Conservation (phyloP, 2,888 invertebrate species). For the Glaucopsyche alexis region DNA sequence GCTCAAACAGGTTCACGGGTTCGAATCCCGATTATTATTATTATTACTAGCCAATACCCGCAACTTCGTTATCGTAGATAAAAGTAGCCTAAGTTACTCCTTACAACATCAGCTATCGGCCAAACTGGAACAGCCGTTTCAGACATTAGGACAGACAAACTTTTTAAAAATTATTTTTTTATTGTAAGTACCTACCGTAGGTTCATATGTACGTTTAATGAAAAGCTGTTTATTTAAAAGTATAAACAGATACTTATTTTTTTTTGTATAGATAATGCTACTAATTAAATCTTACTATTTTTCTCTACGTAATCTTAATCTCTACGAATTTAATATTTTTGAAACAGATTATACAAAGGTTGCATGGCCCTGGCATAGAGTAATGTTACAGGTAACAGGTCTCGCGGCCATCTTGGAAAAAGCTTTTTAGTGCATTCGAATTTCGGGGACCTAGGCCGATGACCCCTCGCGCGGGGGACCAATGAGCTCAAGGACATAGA, state of each 20-base stretch:
- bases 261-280: no score
- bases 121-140: background rate
- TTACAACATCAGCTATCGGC: background rate
- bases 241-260: no score
- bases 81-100: no score
- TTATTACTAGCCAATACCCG: background rate
- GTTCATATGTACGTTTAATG: no score
- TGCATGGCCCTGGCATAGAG: conserved; percentile 70
- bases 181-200: no score
- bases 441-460: conserved; percentile 77
- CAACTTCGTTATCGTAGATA: background rate
- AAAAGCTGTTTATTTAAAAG: no score
- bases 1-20: no score
- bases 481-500: conserved; percentile 38
- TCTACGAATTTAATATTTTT: no score
- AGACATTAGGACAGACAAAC: no score
- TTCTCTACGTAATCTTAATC: no score
- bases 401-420: conserved; percentile 72
- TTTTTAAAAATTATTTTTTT: no score
- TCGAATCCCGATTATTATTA: background rate
- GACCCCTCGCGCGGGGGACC: conserved; percentile 55
- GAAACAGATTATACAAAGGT: conserved; percentile 48
- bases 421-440: conserved; percentile 78
- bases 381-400: conserved; percentile 79
- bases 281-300: no score